These are phyloP conservation scores for Drosophila melanosoma DNA, from an alignment of 2,888 invertebrate species.

Conservation along the genomic window DNA sequence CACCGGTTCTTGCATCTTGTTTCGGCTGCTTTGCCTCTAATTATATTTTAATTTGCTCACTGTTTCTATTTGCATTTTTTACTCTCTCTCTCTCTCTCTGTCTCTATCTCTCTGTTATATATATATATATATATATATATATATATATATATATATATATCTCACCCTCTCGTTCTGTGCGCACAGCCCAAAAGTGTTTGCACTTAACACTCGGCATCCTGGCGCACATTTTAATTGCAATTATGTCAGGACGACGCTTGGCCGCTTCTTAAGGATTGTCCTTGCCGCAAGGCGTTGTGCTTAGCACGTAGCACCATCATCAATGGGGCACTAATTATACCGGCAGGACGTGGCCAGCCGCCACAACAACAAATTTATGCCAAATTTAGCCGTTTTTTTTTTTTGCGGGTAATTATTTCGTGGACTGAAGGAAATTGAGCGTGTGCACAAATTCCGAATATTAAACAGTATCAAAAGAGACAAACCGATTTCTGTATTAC, in stretches of 20 bases:
- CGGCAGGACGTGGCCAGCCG: conserved; percentile 52
- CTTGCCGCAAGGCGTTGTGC: conserved; percentile 72
- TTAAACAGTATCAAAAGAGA: conserved; percentile 54
- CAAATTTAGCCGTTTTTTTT: conserved; percentile 56
- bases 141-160: neutral
- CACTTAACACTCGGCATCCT: conserved; percentile 63
- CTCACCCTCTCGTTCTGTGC: conserved; percentile 5
- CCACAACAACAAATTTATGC: conserved; percentile 58
- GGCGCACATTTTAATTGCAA: conserved; percentile 78
- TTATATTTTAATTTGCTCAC: conserved; percentile 80
- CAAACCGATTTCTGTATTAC: conserved; percentile 7
- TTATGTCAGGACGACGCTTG: conserved; percentile 57
- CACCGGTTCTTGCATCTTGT: conserved; percentile 38
- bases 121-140: neutral
- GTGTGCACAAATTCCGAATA: conserved; percentile 78
- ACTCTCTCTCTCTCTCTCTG: conserved; percentile 4
- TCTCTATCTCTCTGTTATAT: neutral
- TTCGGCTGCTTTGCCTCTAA: conserved; percentile 78
- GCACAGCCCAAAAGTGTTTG: conserved; percentile 69
- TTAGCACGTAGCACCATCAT: conserved; percentile 65
- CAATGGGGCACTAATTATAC: conserved; percentile 79
- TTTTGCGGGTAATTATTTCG: conserved; percentile 75
- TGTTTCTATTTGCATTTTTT: conserved; percentile 39
- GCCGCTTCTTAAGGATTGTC: conserved; percentile 51
- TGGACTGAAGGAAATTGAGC: conserved; percentile 83